Base-by-base conservation (phyloP, 2,797 vertebrate species). In the Dallia pectoralis region DNA sequence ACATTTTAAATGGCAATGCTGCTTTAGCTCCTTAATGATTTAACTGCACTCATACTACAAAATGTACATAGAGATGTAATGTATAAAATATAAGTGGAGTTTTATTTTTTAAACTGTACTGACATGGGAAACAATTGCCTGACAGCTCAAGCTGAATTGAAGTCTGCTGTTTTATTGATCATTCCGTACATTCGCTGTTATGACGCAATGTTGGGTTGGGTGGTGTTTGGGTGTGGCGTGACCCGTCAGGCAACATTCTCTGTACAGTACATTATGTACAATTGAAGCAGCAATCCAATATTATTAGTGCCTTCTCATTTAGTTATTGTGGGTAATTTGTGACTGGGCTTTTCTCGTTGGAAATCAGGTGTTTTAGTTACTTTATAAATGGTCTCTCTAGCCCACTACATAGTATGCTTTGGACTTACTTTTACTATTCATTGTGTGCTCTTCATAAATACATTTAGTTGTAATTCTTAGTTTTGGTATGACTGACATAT, bases 41-140 rank as follows among this genome's bases (percentile, higher is more conserved):
- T 68, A 27, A 80, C 74, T 69, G 72, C 81, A 63, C 12, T 84
- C 82, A 83, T 77, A 77, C 77, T 81, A 75, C 73, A 70, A 65
- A 74, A 66, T 88, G 84, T 87, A 82, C 65, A 87, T 87, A 68
- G 3, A 15, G 19, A 15, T 85, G 62, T 91, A 76, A 78, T 72
- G 75, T 87, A 80, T 81, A 73, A 33, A n/a, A 66, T 53, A 65
- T 7, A 22, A 30, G 66, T 47, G 72, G 66, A 25, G 27, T 5
- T 67, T 14, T 25, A 67, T 86, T 74, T 85, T 89, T 89, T 87
- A 75, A 82, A n/a, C n/a, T n/a, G n/a, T n/a, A n/a, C n/a, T n/a
- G n/a, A n/a, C n/a, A n/a, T n/a, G n/a, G n/a, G n/a, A n/a, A n/a
- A n/a, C n/a, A n/a, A n/a, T n/a, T n/a, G n/a, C n/a, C n/a, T n/a